These are phyloP conservation scores for Nephrotoma flavescens DNA, from an alignment of 2,888 invertebrate genomes.

Conservation along the genomic window DNA sequence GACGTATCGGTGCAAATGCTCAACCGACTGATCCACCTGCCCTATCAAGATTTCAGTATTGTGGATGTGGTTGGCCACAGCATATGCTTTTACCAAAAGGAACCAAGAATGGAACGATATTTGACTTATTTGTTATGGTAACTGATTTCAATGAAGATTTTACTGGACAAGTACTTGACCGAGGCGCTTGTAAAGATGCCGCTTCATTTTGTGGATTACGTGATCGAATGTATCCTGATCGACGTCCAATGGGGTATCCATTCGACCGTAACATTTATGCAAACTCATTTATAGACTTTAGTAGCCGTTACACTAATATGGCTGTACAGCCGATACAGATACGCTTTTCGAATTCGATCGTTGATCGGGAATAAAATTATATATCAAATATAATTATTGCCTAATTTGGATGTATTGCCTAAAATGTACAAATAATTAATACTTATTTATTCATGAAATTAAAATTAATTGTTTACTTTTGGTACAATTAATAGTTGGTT, in stretches of 20 bases:
- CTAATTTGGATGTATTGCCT: too few relatives aligned
- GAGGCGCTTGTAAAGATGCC: slow-evolving; percentile 22
- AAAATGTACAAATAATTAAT: too few relatives aligned
- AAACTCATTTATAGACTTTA: slow-evolving; percentile 2
- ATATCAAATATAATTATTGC: too few relatives aligned
- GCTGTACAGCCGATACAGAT: not conserved
- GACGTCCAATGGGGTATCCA: slow-evolving; percentile 32
- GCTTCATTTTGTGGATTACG: slow-evolving; percentile 32
- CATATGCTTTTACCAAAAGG: slow-evolving; percentile 44
- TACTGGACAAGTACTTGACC: slow-evolving; percentile 22
- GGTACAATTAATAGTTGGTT: too few relatives aligned
- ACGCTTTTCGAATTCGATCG: not conserved
- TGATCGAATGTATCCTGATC: slow-evolving; percentile 31
- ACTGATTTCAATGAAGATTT: slow-evolving; percentile 38
- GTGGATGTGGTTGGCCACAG: slow-evolving; percentile 50
- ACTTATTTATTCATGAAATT: too few relatives aligned
- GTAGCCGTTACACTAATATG: not conserved
- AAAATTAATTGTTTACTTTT: too few relatives aligned
- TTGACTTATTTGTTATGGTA: slow-evolving; percentile 42
- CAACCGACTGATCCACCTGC: slow-evolving; percentile 28
- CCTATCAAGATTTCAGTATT: slow-evolving; percentile 39
- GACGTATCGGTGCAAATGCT: slow-evolving; percentile 39
- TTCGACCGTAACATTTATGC: slow-evolving; percentile 23
- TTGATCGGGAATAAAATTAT: not conserved
- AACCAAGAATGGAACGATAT: slow-evolving; percentile 34